These are phyloP conservation scores for Bedellia somnulentella DNA, from an alignment of 2,888 invertebrate species.

Conservation along the genomic window DNA sequence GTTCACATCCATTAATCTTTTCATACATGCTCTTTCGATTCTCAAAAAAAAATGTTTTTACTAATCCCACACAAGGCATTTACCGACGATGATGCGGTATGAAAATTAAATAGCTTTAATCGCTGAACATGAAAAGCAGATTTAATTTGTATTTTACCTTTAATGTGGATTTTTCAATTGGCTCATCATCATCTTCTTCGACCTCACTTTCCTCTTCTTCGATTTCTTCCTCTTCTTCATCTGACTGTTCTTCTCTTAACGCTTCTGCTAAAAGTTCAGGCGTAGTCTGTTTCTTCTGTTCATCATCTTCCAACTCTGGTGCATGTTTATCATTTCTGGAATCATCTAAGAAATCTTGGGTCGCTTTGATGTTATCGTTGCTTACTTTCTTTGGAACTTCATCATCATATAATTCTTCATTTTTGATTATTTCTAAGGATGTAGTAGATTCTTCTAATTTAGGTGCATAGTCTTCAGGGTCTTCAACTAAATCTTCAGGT, in stretches of 20 bases:
- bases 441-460: constrained; percentile 23
- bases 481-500: constrained; percentile 4
- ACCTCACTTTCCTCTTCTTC: constrained; percentile 18
- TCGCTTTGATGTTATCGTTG: constrained; percentile 9
- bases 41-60: too few species aligned
- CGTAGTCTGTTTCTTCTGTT: constrained; percentile 24
- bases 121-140: too few species aligned
- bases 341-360: constrained; percentile 30
- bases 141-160: too few species aligned
- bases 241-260: constrained; percentile 13
- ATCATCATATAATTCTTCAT: too few species aligned
- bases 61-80: too few species aligned
- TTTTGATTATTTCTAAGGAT: too few species aligned
- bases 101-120: too few species aligned
- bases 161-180: constrained; percentile 9
- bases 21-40: too few species aligned
- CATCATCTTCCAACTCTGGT: constrained; percentile 19
- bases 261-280: constrained; percentile 40
- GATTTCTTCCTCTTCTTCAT: constrained; percentile 21
- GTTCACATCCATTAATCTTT: too few species aligned
- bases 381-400: constrained; percentile 13
- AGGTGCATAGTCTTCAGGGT: constrained; percentile 6
- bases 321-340: constrained; percentile 17
- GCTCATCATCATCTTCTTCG: constrained; percentile 14
- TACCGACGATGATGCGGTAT: too few species aligned